Evolutionary conservation across 2,113 vertebrate genomes (phyloP), one percentile per base, ranked within the genome.

Genomic region (Talpa occidentalis): DNA sequence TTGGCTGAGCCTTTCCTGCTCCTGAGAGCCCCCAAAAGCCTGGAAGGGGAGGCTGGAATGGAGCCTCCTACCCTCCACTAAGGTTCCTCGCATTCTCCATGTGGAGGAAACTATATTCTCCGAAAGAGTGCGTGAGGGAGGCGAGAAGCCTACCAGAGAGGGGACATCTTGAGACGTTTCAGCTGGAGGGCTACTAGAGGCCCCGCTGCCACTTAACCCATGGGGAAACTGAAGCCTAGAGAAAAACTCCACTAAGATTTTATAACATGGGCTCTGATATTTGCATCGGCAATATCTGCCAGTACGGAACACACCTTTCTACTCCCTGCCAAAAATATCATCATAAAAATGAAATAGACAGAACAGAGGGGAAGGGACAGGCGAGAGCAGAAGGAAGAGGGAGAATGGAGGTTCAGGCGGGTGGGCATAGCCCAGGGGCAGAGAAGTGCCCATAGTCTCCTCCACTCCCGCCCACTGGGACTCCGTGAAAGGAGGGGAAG

Each of bases 141-240:
- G 42, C 9, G 17, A 26, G 35, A 21, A 64, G 67, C 56, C 28
- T 7, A 5, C 17, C 2, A 60, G 52, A 67, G n/a, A 74, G 30
- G 76, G 47, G 3, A 32, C 30, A 2, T 69, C 67, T 81, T 54
- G 5, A 3, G n/a, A 12, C 28, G n/a, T 62, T 52, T 54, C 37
- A n/a, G 10, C 17, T 56, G n/a, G 40, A 37, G 59, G 59, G 12
- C 24, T 88, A 2, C 28, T 26, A n/a, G 26, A 60, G 60, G 30
- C 21, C 1, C 3, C 9, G 7, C 52, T 70, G 79, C 37, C 26
- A n/a, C 59, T 73, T 67, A 59, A 54, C 21, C 54, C 28, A 12
- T n/a, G n/a, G 60, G 74, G 64, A 91, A 86, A 47, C 82, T 60
- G 79, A 94, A 69, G 28, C 47, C 84, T 16, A 56, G 78, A n/a